These are phyloP conservation scores for Pyrgus malvae DNA, from an alignment of 2,888 invertebrate species.

Conservation along the genomic window DNA sequence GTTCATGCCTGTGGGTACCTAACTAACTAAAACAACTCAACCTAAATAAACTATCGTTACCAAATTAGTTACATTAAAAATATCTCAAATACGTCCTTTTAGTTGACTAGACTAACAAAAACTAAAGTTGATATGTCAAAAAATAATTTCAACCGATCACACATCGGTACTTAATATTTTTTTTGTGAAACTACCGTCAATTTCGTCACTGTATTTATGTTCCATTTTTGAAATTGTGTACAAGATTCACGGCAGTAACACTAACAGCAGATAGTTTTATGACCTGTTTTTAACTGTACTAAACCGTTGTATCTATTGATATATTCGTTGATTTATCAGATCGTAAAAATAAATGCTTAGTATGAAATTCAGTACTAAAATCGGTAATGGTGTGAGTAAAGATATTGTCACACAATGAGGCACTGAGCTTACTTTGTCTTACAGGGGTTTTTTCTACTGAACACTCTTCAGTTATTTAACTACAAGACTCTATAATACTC, in stretches of 20 bases:
- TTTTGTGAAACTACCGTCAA: slow-evolving; percentile 8
- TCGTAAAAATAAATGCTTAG: slow-evolving; percentile 26
- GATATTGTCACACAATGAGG: slow-evolving; percentile 75
- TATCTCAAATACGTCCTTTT: slow-evolving; percentile 22
- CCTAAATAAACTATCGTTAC: slow-evolving; percentile 22
- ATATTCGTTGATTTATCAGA: slow-evolving; percentile 2
- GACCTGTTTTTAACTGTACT: slow-evolving; percentile 14
- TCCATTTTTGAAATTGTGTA: background rate
- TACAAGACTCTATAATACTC: slow-evolving; percentile 48
- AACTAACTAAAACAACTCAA: slow-evolving; percentile 25
- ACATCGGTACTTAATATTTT: slow-evolving; percentile 25
- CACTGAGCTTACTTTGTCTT: slow-evolving; percentile 60
- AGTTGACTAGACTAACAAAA: slow-evolving; percentile 27
- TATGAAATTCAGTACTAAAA: slow-evolving; percentile 16
- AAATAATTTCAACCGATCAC: slow-evolving; percentile 24
- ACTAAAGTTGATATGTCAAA: slow-evolving; percentile 28
- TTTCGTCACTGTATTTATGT: background rate
- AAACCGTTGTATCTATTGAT: background rate
- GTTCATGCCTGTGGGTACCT: slow-evolving; percentile 14
- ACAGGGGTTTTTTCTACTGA: slow-evolving; percentile 68
- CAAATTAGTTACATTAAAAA: slow-evolving; percentile 16
- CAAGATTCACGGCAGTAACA: slow-evolving; percentile 17
- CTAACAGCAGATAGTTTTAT: slow-evolving; percentile 19
- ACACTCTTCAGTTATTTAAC: slow-evolving; percentile 53
- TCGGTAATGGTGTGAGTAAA: slow-evolving; percentile 46